These are phyloP conservation scores for Triops longicaudatus DNA, from an alignment of 1,140 invertebrate genomes.

Conservation along the genomic window DNA sequence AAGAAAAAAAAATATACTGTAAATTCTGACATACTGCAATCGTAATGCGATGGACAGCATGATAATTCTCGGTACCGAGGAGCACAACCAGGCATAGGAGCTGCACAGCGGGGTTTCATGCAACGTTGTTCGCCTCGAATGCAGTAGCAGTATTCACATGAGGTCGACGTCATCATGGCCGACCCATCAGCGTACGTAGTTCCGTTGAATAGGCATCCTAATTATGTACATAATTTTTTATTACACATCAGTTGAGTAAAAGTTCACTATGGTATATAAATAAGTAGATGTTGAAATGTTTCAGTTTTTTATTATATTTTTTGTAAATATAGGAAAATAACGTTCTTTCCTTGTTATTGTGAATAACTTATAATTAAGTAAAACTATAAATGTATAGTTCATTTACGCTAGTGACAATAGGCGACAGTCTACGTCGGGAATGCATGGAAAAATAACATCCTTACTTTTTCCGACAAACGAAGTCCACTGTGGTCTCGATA, in stretches of 20 bases:
- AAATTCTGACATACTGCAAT: constrained; percentile 50
- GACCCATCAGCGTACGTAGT: constrained; percentile 71
- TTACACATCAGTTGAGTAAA: constrained; percentile 22
- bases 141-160: constrained; percentile 82
- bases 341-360: no score
- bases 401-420: no score
- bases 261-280: constrained; percentile 29
- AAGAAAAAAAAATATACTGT: constrained; percentile 26
- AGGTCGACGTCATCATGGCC: constrained; percentile 64
- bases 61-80: constrained; percentile 57
- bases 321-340: no score
- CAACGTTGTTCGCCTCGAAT: constrained; percentile 65
- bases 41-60: constrained; percentile 75
- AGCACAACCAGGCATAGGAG: constrained; percentile 64
- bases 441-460: no score
- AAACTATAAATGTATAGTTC: no score
- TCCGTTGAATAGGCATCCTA: constrained; percentile 62
- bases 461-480: no score
- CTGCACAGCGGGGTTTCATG: constrained; percentile 67
- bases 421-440: no score
- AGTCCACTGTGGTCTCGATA: no score
- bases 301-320: no score
- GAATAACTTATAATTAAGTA: no score
- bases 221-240: constrained; percentile 30
- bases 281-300: background rate